Conservation (phyloP, 2,888 invertebrate genomes). For the Lasioglossum leucozonium region DNA sequence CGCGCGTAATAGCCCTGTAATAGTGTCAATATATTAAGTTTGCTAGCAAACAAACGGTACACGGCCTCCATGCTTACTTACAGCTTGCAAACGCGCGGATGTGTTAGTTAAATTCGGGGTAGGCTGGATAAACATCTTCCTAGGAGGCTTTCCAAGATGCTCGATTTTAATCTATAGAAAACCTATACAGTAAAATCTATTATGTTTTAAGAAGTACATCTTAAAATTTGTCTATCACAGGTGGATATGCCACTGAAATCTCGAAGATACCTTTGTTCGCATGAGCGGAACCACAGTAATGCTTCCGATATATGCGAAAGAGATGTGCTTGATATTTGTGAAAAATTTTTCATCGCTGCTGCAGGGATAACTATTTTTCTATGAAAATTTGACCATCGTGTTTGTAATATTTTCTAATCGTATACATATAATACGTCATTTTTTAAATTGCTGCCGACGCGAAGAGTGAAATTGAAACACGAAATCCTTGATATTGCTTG, state of each 20-base stretch:
- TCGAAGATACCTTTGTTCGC: too few relatives aligned
- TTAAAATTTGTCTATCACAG: too few relatives aligned
- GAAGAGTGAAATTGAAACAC: neutral
- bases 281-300: too few relatives aligned
- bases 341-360: too few relatives aligned
- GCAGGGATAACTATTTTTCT: neutral
- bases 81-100: constrained; percentile 66
- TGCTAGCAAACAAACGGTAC: constrained; percentile 48
- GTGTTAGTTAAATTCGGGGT: neutral
- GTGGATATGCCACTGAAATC: too few relatives aligned
- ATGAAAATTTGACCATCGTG: neutral
- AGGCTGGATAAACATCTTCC: neutral
- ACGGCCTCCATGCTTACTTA: constrained; percentile 41
- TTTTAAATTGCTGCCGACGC: neutral
- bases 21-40: constrained; percentile 69
- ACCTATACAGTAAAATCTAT: too few relatives aligned
- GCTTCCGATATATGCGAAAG: too few relatives aligned
- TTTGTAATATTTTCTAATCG: neutral
- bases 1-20: constrained; percentile 68
- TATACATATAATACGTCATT: neutral
- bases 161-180: neutral
- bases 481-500: neutral
- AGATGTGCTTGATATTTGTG: too few relatives aligned
- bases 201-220: too few relatives aligned
- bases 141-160: neutral